Percentiles rank a stretch among this genome's conserved stretches.
Evolutionary conservation across 2,113 vertebrate genomes (phyloP).

Genomic region (Salminus brasiliensis): DNA sequence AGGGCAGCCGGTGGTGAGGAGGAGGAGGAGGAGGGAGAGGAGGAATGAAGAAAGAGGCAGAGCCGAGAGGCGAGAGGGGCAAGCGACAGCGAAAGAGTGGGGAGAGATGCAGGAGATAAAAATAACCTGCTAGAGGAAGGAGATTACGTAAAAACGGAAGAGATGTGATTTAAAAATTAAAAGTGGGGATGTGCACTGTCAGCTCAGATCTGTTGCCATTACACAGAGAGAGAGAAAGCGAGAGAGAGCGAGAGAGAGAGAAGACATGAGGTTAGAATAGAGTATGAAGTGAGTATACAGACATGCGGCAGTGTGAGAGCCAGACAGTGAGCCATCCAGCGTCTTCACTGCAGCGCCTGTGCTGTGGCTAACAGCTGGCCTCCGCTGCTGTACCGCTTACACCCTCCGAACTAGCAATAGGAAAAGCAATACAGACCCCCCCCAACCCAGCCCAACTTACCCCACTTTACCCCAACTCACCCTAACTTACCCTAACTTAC

Average conservation of each 20-base stretch:
- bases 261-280: not conserved
- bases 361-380: not conserved
- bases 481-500: no score
- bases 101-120: constrained; percentile 61
- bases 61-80: not conserved
- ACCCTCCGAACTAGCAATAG: no score
- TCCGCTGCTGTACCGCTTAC: constrained; percentile 4
- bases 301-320: not conserved
- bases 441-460: no score
- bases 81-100: constrained; percentile 22
- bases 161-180: constrained; percentile 75
- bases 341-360: not conserved
- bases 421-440: no score
- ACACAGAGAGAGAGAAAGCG: constrained; percentile 28
- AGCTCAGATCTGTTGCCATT: constrained; percentile 54
- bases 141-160: constrained; percentile 71
- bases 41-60: constrained; percentile 22
- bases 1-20: not conserved
- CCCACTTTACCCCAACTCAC: no score
- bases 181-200: constrained; percentile 65
- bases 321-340: constrained; percentile 13
- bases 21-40: not conserved
- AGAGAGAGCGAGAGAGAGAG: not conserved
- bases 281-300: not conserved
- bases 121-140: constrained; percentile 66